Evolutionary conservation across 2,888 invertebrate species (phyloP), one percentile per base, ranked within the genome.

Genomic region (Watsonalla binaria): DNA sequence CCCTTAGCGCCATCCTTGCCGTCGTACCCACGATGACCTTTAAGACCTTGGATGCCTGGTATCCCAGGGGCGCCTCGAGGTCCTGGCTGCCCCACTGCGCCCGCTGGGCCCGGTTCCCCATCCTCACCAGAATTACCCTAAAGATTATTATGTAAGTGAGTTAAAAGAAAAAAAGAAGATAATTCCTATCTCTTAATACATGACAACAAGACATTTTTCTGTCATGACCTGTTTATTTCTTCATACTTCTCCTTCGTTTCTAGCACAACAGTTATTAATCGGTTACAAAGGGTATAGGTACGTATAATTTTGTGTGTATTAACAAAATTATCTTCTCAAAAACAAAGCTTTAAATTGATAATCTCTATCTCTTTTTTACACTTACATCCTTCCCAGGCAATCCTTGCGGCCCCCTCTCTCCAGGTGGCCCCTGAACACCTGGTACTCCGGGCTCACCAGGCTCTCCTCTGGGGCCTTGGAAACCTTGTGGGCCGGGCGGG

Each of bases 1-100:
- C 97, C 97, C 80, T 96, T 97, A 5, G 93, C 86, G 0, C 97
- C 97, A 72, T 96, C 95, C 55, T 94, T 84, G 15, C 97, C 97
- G 49, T 91, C 93, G 67, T 94, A 95, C 2, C 97, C 97, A 51
- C 95, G 92, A 77, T 97, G 96, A 0, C 97, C 97, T 82, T 97
- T 97, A 0, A 93, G 79, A 4, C 97, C 97, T 4, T 96, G 95
- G 6, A 96, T 85, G 0, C 96, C 96, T 0, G 96, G 95, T 81
- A 95, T 90, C 45, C 97, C 92, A 0, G 92, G 91, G 7, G 93
- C 79, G 0, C 97, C 97, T 63, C 96, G 90, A 0, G 94, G 92
- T 0, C 97, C 97, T 0, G 94, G 86, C 15, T 94, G 93, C 0
- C 96, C 96, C 5, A 92, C 78, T 6, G 93, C 84, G 24, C 97